phyloP scores from a whole-genome alignment of 2,113 vertebrate genomes.

The Saccopteryx leptura region DNA sequence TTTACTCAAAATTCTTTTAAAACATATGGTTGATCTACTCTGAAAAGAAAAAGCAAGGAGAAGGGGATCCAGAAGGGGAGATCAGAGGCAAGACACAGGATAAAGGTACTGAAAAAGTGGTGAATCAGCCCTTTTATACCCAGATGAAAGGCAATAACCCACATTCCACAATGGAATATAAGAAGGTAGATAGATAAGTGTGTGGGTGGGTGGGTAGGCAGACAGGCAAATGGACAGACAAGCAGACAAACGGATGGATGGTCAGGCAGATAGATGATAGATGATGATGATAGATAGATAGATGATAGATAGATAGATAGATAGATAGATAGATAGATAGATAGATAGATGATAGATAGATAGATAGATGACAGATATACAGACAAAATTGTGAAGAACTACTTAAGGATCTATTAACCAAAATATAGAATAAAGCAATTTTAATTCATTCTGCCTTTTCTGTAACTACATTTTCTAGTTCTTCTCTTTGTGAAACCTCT shows the following conservation, averaged over 20 bases:
- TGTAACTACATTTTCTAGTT: neutral
- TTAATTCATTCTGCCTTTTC: neutral
- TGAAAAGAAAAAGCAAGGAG: neutral
- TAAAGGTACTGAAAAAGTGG: neutral
- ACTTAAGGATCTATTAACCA: neutral
- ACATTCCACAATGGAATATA: neutral
- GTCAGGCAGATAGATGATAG: neutral
- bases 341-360: neutral
- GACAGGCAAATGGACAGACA: no score
- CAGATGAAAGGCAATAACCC: neutral
- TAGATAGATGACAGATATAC: neutral
- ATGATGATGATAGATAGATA: no score
- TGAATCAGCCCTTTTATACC: neutral
- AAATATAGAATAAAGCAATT: neutral
- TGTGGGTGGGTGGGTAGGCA: no score
- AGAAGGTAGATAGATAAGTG: neutral
- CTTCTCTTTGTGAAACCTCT: neutral
- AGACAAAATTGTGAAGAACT: neutral
- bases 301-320: rapidly evolving
- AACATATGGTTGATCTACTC: neutral
- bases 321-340: neutral
- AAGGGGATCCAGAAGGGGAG: neutral
- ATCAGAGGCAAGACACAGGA: neutral
- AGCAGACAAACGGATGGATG: no score
- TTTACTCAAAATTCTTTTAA: neutral